Conservation (phyloP, 2,797 vertebrate species). For the Gymnoscopelus braueri region DNA sequence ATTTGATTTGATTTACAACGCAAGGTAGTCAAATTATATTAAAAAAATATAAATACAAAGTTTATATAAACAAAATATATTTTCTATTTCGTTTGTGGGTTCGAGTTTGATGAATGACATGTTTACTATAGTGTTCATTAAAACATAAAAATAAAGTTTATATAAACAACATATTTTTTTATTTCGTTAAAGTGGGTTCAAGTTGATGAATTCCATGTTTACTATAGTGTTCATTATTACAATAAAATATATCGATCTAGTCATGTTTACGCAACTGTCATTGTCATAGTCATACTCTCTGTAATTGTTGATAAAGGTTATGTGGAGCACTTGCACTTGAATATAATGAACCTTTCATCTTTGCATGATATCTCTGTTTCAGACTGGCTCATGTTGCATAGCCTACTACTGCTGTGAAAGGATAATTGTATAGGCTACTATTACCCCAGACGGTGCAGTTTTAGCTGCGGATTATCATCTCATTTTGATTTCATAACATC, state of each 20-base stretch:
- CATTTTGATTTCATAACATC: conserved; percentile 26
- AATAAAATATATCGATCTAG: not conserved
- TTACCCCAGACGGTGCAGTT: conserved; percentile 12
- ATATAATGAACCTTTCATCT: too few relatives aligned
- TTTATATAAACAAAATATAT: not conserved
- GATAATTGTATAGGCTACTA: not conserved
- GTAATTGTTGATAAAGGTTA: not conserved
- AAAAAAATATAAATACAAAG: not conserved
- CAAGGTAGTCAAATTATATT: not conserved
- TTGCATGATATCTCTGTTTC: too few relatives aligned
- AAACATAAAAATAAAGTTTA: not conserved
- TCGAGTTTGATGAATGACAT: too few relatives aligned
- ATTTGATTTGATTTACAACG: not conserved
- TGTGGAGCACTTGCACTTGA: not conserved
- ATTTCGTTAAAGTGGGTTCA: too few relatives aligned
- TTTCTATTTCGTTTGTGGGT: too few relatives aligned
- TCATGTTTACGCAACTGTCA: too few relatives aligned
- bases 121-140: not conserved
- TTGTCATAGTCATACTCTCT: too few relatives aligned
- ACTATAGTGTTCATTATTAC: not conserved
- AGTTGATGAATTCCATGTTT: not conserved
- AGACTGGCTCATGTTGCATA: too few relatives aligned
- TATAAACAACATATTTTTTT: not conserved
- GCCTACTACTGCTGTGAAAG: too few relatives aligned
- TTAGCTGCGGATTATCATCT: conserved; percentile 25